phyloP scores from a whole-genome alignment of 2,113 vertebrate genomes.

The Scomber scombrus region DNA sequence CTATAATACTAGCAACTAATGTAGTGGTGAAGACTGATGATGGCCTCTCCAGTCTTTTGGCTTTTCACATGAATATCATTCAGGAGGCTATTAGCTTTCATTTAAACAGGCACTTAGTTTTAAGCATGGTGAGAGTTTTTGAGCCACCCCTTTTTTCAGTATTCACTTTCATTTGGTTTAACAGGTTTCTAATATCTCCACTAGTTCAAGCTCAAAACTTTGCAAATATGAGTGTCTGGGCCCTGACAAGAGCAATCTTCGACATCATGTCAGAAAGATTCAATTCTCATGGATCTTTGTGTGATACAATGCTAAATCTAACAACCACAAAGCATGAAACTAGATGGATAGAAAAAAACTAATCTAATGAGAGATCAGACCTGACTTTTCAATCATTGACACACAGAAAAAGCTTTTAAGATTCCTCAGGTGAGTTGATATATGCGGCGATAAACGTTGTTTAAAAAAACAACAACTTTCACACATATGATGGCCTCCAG shows the following conservation, averaged over 20 bases:
- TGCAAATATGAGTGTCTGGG: neutral
- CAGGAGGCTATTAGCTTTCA: neutral
- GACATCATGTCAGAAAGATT: slow-evolving; percentile 14
- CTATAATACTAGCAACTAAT: neutral
- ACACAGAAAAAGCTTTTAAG: too few relatives aligned
- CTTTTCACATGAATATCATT: slow-evolving; percentile 8
- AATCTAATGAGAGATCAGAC: neutral
- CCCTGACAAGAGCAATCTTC: neutral
- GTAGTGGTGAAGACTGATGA: slow-evolving; percentile 10
- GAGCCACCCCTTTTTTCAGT: neutral
- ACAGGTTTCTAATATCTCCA: neutral
- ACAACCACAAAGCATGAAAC: neutral
- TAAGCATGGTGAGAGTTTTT: neutral
- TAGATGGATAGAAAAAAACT: neutral
- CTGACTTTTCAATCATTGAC: neutral
- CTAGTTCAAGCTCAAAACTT: neutral
- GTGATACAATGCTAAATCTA: neutral
- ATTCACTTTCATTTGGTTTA: neutral
- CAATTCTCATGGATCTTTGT: slow-evolving; percentile 24
- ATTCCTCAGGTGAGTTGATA: neutral
- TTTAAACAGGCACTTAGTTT: neutral
- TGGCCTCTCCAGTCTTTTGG: slow-evolving; percentile 4
- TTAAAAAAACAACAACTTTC: too few relatives aligned
- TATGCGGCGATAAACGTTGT: neutral
- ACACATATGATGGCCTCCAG: too few relatives aligned